phyloP scores from a whole-genome alignment of 2,888 invertebrate genomes.

The Lordiphosa fenestrarum region DNA sequence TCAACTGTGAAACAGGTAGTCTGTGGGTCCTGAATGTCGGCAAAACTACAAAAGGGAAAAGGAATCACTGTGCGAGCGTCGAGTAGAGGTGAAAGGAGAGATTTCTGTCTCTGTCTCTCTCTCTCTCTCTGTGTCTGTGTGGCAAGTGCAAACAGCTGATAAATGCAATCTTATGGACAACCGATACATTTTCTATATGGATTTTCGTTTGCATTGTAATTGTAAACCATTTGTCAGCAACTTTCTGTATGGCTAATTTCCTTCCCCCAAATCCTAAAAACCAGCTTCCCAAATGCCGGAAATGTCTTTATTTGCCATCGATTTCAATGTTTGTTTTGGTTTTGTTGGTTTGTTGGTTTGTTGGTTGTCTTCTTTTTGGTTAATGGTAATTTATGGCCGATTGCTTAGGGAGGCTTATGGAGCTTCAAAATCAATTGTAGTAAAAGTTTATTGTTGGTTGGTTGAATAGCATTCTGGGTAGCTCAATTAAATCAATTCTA shows the following conservation, averaged over 20 bases:
- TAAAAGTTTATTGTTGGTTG: too few species aligned
- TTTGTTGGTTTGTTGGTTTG: slow-evolving; percentile 14
- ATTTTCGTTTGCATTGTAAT: slow-evolving; percentile 59
- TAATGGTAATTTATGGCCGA: neutral
- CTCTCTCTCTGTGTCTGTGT: slow-evolving; percentile 29
- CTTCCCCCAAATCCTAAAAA: neutral
- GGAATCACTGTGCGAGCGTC: slow-evolving; percentile 21
- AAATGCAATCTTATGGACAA: slow-evolving; percentile 10
- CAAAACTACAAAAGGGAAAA: slow-evolving; percentile 63
- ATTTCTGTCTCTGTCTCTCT: slow-evolving; percentile 30
- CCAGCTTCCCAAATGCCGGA: slow-evolving; percentile 55
- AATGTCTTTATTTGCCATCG: slow-evolving; percentile 64
- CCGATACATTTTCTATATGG: slow-evolving; percentile 32
- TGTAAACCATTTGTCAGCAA: slow-evolving; percentile 75
- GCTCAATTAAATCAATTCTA: too few species aligned
- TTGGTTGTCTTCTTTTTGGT: neutral
- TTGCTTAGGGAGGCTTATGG: too few species aligned
- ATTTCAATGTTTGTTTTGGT: slow-evolving; percentile 30
- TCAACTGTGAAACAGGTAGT: slow-evolving; percentile 75
- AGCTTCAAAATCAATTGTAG: too few species aligned
- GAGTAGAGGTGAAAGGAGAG: slow-evolving; percentile 57
- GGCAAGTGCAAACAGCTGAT: slow-evolving; percentile 54
- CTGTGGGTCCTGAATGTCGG: slow-evolving; percentile 58
- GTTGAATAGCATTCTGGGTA: too few species aligned
- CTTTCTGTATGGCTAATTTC: slow-evolving; percentile 58